Evolutionary conservation across 2,888 invertebrate genomes (phyloP), one percentile per base, ranked within the genome.

Genomic region (Eueremaeus valkanovi): DNA sequence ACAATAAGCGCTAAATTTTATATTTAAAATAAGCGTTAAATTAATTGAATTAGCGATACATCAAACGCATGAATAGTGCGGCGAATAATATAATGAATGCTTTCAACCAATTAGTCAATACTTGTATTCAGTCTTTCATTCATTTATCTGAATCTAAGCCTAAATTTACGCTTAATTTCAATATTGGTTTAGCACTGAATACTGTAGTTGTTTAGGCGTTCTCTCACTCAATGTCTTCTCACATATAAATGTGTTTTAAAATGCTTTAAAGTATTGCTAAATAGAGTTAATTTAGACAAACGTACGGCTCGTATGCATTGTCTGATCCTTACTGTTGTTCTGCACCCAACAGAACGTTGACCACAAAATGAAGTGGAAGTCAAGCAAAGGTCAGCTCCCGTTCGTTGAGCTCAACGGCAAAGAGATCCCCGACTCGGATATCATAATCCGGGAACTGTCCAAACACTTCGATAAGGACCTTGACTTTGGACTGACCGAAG

Each of bases 391-490:
- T 68, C 93, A 92, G 84, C 86, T 96, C 81, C 97, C 96, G 45
- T 97, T 96, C 86, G 88, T 97, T 80, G 95, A 96, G 84, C 84
- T 96, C 78, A 96, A 97, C 83, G 96, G 95, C 61, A 92, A 93
- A 83, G 94, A 96, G 85, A 90, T 95, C 79, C 91, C 94, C 70
- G 96, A 96, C 85, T 93, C 93, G 82, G 88, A 91, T 79, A 90
- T 93, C 81, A 94, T 95, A 82, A 90, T 96, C 81, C 91, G 92
- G 82, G 92, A 93, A 82, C 86, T 96, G 77, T 88, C 92, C 61
- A 89, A 90, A 82, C 90, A 90, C 82, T 92, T 90, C 83, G 89
- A 88, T 81, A 91, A 91, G 83, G 91, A 95, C 82, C 86, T 93
- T 80, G 95, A 95, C 84, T 89, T 90, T 5, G 90, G 88, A 58